Evolutionary conservation across 2,797 vertebrate species (phyloP).

Genomic region (Cuniculus paca): DNA sequence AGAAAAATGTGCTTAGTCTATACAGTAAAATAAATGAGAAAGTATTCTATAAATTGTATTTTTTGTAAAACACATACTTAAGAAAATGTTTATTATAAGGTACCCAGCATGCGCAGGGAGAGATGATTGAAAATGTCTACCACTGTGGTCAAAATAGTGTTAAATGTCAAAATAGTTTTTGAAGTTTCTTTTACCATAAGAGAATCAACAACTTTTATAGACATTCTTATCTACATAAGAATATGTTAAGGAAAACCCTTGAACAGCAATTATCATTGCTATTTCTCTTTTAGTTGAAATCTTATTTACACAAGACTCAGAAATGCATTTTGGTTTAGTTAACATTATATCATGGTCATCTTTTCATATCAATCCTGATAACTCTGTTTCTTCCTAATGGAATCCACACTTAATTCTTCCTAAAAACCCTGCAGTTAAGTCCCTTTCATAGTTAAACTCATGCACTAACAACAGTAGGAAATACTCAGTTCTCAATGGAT

Average conservation of each 20-base stretch:
- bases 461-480: background rate
- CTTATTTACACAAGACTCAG: background rate
- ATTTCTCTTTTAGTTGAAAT: background rate
- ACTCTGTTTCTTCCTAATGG: background rate
- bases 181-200: background rate
- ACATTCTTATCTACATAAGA: rapidly evolving
- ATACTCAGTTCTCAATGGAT: background rate
- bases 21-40: too few species aligned
- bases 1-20: too few species aligned
- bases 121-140: too few species aligned
- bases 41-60: too few species aligned
- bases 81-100: too few species aligned
- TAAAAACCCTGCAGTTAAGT: background rate
- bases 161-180: too few species aligned
- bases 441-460: background rate
- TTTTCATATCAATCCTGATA: background rate
- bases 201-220: background rate
- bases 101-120: too few species aligned
- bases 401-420: background rate
- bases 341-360: background rate
- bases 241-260: background rate
- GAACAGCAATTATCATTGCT: background rate
- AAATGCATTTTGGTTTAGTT: background rate
- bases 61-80: too few species aligned
- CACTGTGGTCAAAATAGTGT: too few species aligned